Percentiles rank a stretch among this genome's conserved stretches.
Conservation (phyloP, 30 jellyfish, hydroid and myxozoan genomes). For the Aurelia coerulea region DNA sequence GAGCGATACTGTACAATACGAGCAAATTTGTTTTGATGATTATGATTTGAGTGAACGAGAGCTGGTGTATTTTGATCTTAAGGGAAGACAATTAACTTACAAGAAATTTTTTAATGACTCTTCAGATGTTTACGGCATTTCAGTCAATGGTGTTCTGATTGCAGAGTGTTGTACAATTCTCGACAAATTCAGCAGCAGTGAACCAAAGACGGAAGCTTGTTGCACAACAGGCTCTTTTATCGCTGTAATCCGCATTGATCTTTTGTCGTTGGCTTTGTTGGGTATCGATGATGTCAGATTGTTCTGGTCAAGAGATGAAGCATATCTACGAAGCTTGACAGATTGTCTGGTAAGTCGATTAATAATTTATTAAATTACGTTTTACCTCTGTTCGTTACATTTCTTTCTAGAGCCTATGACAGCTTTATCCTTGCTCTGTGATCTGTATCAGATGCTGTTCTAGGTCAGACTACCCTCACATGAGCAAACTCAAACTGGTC, state of each 20-base stretch:
- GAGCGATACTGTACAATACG: conserved; percentile 6
- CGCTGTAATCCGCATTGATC: conserved; percentile 42
- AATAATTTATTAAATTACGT: background rate
- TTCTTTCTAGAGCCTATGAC: background rate
- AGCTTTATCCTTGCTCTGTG: background rate
- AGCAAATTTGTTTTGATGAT: conserved; percentile 12
- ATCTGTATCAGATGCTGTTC: no score
- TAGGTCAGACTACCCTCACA: no score
- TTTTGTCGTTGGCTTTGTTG: conserved; percentile 35
- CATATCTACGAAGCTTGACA: background rate
- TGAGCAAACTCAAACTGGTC: no score
- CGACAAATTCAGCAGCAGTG: background rate
- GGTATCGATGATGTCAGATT: conserved; percentile 30
- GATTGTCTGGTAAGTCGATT: conserved; percentile 32
- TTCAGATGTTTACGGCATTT: background rate
- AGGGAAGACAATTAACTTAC: background rate
- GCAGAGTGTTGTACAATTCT: conserved; percentile 18
- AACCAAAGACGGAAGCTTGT: no score
- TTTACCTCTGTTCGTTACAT: no score
- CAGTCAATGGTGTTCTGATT: conserved; percentile 25
- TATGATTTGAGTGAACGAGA: conserved; percentile 33
- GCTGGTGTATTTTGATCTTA: conserved; percentile 9
- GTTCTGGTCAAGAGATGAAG: conserved; percentile 41
- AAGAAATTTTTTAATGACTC: background rate
- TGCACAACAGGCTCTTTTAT: background rate